Percentiles rank a stretch among this genome's conserved stretches.
Evolutionary conservation across 2,113 vertebrate genomes (phyloP).

Genomic region (Dasyurus viverrinus): DNA sequence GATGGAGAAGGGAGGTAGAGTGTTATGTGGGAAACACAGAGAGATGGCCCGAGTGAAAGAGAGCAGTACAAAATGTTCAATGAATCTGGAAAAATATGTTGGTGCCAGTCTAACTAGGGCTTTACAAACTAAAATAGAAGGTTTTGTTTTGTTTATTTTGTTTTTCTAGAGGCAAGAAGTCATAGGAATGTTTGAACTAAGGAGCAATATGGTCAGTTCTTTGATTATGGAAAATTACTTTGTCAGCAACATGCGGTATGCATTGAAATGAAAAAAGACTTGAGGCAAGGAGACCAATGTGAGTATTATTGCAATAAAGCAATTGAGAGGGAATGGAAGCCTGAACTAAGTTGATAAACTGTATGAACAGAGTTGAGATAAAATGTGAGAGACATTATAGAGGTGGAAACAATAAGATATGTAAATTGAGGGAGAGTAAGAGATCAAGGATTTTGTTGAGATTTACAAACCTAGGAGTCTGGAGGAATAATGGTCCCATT

Average conservation of each 20-base stretch:
- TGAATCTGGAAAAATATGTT: background rate
- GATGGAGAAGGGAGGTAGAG: background rate
- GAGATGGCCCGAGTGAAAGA: background rate
- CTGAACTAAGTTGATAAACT: background rate
- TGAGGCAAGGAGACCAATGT: background rate
- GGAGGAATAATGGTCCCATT: background rate
- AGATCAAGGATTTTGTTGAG: background rate
- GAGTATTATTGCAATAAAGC: background rate
- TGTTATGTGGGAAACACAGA: background rate
- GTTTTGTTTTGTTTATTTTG: background rate
- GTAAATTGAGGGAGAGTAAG: background rate
- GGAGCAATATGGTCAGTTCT: background rate
- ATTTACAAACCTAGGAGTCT: background rate
- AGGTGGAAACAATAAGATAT: background rate
- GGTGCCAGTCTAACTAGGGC: background rate
- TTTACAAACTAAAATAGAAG: background rate
- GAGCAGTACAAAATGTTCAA: background rate
- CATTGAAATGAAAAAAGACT: background rate
- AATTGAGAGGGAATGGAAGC: background rate
- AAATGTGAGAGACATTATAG: background rate
- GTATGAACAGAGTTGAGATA: background rate
- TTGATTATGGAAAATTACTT: background rate
- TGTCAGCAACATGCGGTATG: background rate
- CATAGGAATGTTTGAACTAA: background rate
- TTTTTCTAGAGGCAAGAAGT: background rate